phyloP scores from a whole-genome alignment of 2,797 vertebrate genomes.

The Pangasius krempfi region DNA sequence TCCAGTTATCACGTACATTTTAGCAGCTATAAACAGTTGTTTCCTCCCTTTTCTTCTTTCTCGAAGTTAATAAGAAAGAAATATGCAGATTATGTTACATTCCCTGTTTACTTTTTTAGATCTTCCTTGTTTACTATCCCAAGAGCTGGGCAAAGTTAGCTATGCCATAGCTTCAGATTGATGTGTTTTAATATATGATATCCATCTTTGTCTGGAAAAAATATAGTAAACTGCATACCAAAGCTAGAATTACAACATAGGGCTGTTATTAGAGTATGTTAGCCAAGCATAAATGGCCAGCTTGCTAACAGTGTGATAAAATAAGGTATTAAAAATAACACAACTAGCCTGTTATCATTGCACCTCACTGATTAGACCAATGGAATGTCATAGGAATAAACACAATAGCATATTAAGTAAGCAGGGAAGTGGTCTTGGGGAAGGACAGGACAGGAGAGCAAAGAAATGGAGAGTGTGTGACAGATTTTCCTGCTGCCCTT shows the following conservation, averaged over 20 bases:
- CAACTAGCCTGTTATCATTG: neutral
- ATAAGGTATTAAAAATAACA: neutral
- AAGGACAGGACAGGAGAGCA: neutral
- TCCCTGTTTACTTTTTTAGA: too few species aligned
- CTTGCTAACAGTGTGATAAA: neutral
- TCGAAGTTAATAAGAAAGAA: neutral
- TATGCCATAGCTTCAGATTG: neutral
- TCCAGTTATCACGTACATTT: neutral
- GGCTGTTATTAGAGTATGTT: neutral
- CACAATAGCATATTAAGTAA: neutral
- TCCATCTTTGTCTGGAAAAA: neutral
- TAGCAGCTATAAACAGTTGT: neutral
- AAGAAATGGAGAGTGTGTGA: constrained; percentile 25
- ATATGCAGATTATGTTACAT: neutral
- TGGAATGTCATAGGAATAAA: neutral
- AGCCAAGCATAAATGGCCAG: neutral
- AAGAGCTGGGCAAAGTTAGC: neutral
- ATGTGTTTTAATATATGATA: neutral
- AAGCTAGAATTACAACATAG: neutral
- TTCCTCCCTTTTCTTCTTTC: neutral
- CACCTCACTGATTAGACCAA: neutral
- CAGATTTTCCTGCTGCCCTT: constrained; percentile 46
- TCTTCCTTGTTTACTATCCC: too few species aligned
- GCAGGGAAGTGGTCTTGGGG: neutral
- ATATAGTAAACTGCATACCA: neutral